Evolutionary conservation across 1,140 invertebrate species (phyloP), one percentile per base, ranked within the genome.

Genomic region (Leptopilina boulardi): DNA sequence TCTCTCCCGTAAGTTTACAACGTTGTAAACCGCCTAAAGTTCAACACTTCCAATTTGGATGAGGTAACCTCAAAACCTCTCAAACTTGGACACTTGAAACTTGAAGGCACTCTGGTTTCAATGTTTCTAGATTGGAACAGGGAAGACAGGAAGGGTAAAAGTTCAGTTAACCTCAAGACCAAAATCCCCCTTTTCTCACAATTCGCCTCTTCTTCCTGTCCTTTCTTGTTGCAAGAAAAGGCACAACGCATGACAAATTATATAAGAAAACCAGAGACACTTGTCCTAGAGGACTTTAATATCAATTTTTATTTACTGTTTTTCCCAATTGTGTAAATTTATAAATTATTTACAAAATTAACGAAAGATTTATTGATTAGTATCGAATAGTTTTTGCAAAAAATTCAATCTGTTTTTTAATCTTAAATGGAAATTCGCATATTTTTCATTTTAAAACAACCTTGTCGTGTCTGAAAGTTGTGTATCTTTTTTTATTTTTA

Each of bases 1-100:
- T 66, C 13, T 66, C 21, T 15, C 56, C 21, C 8, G 6, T 54
- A 30, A 66, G 59, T 34, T 30, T 66, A 30, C 59, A 66, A 66
- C 15, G 11, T 66, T 30, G 59, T 30, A 59, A n/a, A 66, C 59
- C 59, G 3, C 59, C 30, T 23, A 66, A 66, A 66, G 59, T 66
- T 66, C 59, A 34, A 66, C 59, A n/a, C 59, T 66, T 66, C 59
- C 59, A 66, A 66, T 30, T 66, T 66, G 59, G 11, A 66, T 15
- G 26, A 66, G 59, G 15, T n/a, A 66, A 66, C 59, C 59, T 15
- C 59, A 30, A 66, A 66, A 66, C 59, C 59, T 30, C 26, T 66
- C 59, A 66, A 66, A 66, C 59, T 66, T 30, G 26, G 59, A 66
- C 59, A 66, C 59, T 66, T 66, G 59, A n/a, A 66, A 66, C 23